Conservation (phyloP, 92 coral and sea anemone genomes). For the Blastomussa wellsi region DNA sequence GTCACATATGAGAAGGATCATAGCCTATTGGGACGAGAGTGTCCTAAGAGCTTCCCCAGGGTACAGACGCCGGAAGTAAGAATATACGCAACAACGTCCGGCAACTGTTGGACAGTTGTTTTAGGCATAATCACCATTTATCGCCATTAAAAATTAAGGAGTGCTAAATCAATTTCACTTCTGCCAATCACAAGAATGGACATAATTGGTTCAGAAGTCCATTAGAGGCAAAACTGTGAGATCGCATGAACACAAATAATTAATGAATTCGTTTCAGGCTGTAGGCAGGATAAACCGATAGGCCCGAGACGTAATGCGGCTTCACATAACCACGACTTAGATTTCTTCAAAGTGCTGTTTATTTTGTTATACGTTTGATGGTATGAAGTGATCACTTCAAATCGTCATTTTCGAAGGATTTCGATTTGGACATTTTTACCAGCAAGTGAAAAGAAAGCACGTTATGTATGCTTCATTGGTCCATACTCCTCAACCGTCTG, state of each 20-base stretch:
- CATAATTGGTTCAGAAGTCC: neutral
- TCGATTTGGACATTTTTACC: neutral
- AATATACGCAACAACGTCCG: neutral
- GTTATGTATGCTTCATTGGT: slow-evolving; percentile 15
- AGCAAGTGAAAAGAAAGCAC: neutral
- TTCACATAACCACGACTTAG: neutral
- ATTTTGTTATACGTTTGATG: neutral
- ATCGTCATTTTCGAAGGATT: neutral
- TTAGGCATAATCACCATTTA: neutral
- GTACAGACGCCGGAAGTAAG: neutral
- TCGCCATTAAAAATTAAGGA: neutral
- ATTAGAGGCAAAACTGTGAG: neutral
- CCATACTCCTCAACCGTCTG: neutral
- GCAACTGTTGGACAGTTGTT: slow-evolving; percentile 17
- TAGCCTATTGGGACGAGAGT: no score
- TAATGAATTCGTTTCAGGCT: neutral
- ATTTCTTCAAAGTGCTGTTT: neutral
- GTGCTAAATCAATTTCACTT: neutral
- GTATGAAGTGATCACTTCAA: neutral
- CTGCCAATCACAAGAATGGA: neutral
- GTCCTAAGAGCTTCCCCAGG: no score
- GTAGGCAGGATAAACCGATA: neutral
- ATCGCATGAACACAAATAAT: neutral
- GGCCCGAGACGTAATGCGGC: neutral
- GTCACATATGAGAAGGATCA: no score